Evolutionary conservation across 2,797 vertebrate species (phyloP).

Genomic region (Paedocypris micromegethes): DNA sequence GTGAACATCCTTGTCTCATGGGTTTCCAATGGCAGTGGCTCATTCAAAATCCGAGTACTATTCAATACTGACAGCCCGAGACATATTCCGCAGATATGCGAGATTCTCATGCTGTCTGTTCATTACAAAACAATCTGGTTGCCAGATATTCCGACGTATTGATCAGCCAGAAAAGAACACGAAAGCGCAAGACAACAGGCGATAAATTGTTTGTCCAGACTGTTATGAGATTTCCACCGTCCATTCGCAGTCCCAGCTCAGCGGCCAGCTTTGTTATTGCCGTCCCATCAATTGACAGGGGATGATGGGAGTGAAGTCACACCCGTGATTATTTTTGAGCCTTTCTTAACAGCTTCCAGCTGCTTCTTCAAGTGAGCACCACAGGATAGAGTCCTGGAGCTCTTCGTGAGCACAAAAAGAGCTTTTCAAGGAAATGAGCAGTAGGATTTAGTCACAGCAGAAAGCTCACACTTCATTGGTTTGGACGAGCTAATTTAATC

Average conservation of each 20-base stretch:
- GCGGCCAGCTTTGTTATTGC: slow-evolving; percentile 23
- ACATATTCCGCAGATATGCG: slow-evolving; percentile 16
- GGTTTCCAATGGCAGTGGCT: slow-evolving; percentile 26
- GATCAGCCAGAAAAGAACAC: slow-evolving; percentile 23
- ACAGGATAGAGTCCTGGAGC: slow-evolving; percentile 17
- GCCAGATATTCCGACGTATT: slow-evolving; percentile 18
- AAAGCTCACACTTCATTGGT: slow-evolving; percentile 22
- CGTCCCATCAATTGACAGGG: slow-evolving; percentile 27
- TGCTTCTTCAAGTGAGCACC: slow-evolving; percentile 29
- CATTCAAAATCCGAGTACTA: slow-evolving; percentile 32
- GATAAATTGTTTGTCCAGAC: slow-evolving; percentile 2
- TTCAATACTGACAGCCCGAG: slow-evolving; percentile 14
- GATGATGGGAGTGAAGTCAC: slow-evolving; percentile 25
- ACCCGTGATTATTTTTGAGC: slow-evolving; percentile 36
- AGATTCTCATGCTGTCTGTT: slow-evolving; percentile 9
- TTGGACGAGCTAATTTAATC: slow-evolving; percentile 24
- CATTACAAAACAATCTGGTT: slow-evolving; percentile 5
- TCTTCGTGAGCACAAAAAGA: slow-evolving; percentile 26
- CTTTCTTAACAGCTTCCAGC: slow-evolving; percentile 35
- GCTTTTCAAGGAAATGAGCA: slow-evolving; percentile 31
- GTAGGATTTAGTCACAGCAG: slow-evolving; percentile 19
- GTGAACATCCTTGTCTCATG: slow-evolving; percentile 24
- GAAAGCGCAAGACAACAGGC: slow-evolving; percentile 13
- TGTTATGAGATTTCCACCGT: slow-evolving; percentile 19
- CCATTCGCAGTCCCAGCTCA: slow-evolving; percentile 11